A percentile compares a stretch with the other conserved stretches of the same genome.
Conservation (phyloP, 2,797 vertebrate genomes). For the Acropternis orthonyx region DNA sequence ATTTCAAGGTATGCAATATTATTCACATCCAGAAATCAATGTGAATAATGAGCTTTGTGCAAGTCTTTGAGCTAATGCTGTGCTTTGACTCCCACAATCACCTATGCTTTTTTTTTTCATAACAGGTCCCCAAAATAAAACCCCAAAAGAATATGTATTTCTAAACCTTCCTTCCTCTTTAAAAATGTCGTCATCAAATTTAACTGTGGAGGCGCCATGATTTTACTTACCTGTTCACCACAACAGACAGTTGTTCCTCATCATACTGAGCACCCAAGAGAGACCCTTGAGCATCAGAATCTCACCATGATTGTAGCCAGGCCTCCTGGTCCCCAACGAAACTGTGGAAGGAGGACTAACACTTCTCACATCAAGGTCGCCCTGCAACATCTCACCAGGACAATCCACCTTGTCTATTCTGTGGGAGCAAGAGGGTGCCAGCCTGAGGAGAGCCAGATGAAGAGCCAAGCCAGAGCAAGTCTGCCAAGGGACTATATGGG, state of each 20-base stretch:
- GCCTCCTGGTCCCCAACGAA: neutral
- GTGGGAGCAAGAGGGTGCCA: neutral
- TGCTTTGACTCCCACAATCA: neutral
- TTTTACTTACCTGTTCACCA: neutral
- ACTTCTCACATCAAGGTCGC: neutral
- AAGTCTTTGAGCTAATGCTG: neutral
- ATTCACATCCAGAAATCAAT: neutral
- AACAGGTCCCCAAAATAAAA: neutral
- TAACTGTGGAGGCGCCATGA: neutral
- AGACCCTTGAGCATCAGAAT: neutral
- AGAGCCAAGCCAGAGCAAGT: fast-evolving
- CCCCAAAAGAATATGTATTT: neutral
- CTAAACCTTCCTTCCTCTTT: neutral
- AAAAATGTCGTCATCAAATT: neutral
- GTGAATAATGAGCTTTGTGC: neutral
- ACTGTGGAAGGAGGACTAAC: neutral
- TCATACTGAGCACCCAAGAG: neutral
- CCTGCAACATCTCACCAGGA: neutral
- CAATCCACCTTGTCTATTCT: neutral
- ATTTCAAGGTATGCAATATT: neutral
- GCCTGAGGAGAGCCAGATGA: neutral
- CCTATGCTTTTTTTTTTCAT: neutral
- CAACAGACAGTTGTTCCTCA: neutral
- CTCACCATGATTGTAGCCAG: neutral
- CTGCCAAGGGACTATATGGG: fast-evolving